Conservation (phyloP, 2,888 invertebrate genomes). For the Achlya flavicornis region DNA sequence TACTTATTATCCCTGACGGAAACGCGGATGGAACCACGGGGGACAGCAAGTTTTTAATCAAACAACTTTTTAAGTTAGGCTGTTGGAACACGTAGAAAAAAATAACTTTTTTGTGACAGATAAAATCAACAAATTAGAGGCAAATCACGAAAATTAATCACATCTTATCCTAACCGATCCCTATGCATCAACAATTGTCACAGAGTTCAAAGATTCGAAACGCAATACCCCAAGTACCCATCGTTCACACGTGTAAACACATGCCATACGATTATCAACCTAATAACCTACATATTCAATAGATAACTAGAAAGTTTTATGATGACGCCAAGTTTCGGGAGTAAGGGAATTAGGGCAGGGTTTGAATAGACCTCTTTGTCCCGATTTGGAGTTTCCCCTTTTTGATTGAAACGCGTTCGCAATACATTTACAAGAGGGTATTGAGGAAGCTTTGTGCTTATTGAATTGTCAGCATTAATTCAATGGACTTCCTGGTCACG, state of each 20-base stretch:
- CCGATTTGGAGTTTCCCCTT: slow-evolving; percentile 22
- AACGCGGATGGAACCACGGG: no score
- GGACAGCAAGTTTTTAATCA: neutral
- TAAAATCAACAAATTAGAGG: neutral
- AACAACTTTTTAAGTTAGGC: neutral
- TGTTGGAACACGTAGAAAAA: neutral
- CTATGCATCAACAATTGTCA: neutral
- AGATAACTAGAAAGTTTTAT: slow-evolving; percentile 16
- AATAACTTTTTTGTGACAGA: neutral
- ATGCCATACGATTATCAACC: slow-evolving; percentile 1
- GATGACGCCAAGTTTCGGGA: slow-evolving; percentile 18
- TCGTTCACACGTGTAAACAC: slow-evolving; percentile 3
- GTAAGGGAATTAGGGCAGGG: slow-evolving; percentile 35
- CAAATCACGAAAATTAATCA: neutral
- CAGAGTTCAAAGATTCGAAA: slow-evolving; percentile 4
- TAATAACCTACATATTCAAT: neutral
- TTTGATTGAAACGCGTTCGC: slow-evolving; percentile 45
- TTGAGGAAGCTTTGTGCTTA: slow-evolving; percentile 16
- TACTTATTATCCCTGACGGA: no score
- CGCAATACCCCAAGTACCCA: neutral
- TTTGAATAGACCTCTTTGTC: slow-evolving; percentile 29
- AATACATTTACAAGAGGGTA: slow-evolving; percentile 18
- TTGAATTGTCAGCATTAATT: slow-evolving; percentile 34
- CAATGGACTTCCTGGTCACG: slow-evolving; percentile 31
- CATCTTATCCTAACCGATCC: neutral